These are phyloP conservation scores for Mugil cephalus DNA, from an alignment of 2,113 vertebrate species.

Conservation along the genomic window DNA sequence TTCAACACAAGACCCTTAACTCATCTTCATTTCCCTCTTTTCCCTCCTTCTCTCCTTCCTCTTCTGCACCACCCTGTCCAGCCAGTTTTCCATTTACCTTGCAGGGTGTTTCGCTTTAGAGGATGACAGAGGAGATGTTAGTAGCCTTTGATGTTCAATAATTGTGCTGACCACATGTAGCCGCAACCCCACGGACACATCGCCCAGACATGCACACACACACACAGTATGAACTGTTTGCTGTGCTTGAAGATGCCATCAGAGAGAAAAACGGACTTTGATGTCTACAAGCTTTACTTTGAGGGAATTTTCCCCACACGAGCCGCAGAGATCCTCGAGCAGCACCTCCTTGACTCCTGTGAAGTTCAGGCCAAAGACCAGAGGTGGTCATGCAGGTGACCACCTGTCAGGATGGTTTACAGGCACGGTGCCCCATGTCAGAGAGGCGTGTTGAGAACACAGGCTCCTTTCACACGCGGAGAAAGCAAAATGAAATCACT, in stretches of 20 bases:
- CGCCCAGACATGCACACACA: slow-evolving; percentile 29
- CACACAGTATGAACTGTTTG: slow-evolving; percentile 33
- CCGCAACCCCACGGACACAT: slow-evolving; percentile 17
- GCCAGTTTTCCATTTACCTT: slow-evolving; percentile 42
- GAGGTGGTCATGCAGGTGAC: slow-evolving; percentile 22
- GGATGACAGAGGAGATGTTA: slow-evolving; percentile 58
- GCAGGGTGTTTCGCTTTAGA: slow-evolving; percentile 54
- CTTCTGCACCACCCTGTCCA: slow-evolving; percentile 25
- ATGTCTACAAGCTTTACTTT: slow-evolving; percentile 69
- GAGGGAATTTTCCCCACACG: slow-evolving; percentile 54
- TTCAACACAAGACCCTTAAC: slow-evolving; percentile 19
- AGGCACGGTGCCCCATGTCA: background rate
- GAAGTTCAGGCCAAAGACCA: slow-evolving; percentile 39
- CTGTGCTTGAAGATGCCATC: slow-evolving; percentile 63
- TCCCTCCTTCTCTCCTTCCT: slow-evolving; percentile 23
- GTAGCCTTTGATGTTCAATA: slow-evolving; percentile 70
- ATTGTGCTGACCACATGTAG: slow-evolving; percentile 67
- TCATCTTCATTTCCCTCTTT: slow-evolving; percentile 54
- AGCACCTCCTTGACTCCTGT: slow-evolving; percentile 31
- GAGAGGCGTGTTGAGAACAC: background rate
- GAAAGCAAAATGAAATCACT: slow-evolving; percentile 1
- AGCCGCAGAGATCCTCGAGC: slow-evolving; percentile 34
- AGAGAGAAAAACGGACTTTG: slow-evolving; percentile 57
- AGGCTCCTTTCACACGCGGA: background rate
- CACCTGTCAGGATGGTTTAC: slow-evolving; percentile 19